Evolutionary conservation across 2,113 vertebrate genomes (phyloP).

Genomic region (Gambusia affinis): DNA sequence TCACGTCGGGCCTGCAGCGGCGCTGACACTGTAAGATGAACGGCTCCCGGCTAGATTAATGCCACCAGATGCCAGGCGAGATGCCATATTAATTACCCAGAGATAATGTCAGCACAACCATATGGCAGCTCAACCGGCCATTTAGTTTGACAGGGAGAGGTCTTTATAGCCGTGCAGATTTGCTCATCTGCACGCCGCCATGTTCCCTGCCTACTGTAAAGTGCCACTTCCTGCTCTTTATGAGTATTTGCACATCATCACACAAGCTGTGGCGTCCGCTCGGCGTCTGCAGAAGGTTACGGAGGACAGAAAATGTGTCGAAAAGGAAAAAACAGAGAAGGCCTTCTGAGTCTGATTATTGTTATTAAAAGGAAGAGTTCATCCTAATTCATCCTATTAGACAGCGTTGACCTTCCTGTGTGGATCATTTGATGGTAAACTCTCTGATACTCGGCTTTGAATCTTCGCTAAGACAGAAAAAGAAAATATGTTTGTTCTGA

Average conservation of each 20-base stretch:
- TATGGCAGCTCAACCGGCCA: conserved; percentile 82
- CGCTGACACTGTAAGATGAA: conserved; percentile 72
- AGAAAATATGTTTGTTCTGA: not conserved
- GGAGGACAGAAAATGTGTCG: not conserved
- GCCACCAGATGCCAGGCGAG: conserved; percentile 84
- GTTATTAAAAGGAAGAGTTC: not conserved
- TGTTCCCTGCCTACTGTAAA: conserved; percentile 46
- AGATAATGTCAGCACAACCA: conserved; percentile 83
- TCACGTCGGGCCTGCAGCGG: conserved; percentile 69
- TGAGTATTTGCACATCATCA: conserved; percentile 14
- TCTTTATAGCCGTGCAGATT: conserved; percentile 73
- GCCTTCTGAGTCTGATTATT: not conserved
- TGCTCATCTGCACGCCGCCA: conserved; percentile 56
- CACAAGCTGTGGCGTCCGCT: conserved; percentile 7
- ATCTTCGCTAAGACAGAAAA: not conserved
- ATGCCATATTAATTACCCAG: conserved; percentile 85
- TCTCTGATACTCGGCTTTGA: not conserved
- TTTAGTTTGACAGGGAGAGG: conserved; percentile 80
- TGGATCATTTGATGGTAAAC: not conserved
- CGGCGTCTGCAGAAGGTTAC: not conserved
- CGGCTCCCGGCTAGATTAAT: conserved; percentile 80
- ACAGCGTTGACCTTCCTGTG: not conserved
- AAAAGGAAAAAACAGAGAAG: not conserved
- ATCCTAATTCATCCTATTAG: too few relatives aligned
- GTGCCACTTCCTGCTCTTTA: conserved; percentile 40